phyloP scores from a whole-genome alignment of 2,888 invertebrate genomes.

The Campoletis raptor region DNA sequence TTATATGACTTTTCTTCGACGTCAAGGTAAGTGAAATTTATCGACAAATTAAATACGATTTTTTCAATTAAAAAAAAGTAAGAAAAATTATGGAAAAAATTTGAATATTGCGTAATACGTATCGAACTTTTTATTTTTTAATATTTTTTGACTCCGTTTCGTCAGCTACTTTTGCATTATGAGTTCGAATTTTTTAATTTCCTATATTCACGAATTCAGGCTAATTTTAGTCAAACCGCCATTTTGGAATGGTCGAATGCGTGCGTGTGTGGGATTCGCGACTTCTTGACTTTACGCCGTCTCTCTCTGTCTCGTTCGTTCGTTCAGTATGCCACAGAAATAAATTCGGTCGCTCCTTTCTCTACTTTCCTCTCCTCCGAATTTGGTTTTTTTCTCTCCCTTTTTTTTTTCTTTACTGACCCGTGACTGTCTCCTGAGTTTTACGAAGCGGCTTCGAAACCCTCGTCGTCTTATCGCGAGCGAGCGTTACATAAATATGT shows the following conservation, averaged over 20 bases:
- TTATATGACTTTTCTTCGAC: constrained; percentile 99
- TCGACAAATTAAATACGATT: neutral
- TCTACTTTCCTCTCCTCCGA: constrained; percentile 12
- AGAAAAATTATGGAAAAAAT: constrained; percentile 17
- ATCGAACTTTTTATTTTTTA: neutral
- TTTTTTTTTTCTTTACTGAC: constrained; percentile 6
- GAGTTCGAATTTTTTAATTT: constrained; percentile 42
- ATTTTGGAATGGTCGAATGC: constrained; percentile 79
- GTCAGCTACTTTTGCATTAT: constrained; percentile 12
- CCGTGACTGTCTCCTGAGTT: constrained; percentile 15
- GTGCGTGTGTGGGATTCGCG: constrained; percentile 70
- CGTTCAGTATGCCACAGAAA: constrained; percentile 17
- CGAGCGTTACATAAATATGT: constrained; percentile 37
- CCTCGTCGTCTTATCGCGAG: constrained; percentile 4
- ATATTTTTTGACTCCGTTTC: neutral
- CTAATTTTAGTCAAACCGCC: constrained; percentile 82
- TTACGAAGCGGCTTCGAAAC: neutral
- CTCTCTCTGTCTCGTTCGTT: constrained; percentile 7
- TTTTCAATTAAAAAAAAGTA: neutral
- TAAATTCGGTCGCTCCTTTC: constrained; percentile 11
- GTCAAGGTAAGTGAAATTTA: constrained; percentile 90
- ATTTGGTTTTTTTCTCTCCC: neutral
- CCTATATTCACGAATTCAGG: constrained; percentile 57
- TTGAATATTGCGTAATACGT: neutral
- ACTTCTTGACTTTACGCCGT: constrained; percentile 23